Conservation (phyloP, 2,888 invertebrate species). For the Colostygia pectinataria region DNA sequence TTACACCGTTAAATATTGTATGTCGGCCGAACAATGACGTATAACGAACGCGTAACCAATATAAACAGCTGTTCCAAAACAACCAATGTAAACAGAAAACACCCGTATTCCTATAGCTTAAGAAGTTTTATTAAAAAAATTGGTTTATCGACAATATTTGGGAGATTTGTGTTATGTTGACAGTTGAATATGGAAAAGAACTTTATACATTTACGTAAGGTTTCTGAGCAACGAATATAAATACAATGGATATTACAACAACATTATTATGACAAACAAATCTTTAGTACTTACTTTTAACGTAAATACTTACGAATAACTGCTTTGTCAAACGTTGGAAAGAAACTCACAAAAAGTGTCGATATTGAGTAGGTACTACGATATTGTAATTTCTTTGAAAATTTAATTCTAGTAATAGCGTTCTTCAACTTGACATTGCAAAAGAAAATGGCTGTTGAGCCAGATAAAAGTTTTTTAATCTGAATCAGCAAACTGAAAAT, state of each 20-base stretch:
- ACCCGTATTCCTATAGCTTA: conserved; percentile 42
- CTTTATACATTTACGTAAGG: conserved; percentile 6
- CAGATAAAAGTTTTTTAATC: not conserved
- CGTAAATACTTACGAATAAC: too few relatives aligned
- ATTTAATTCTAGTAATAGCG: not conserved
- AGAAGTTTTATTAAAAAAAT: conserved; percentile 51
- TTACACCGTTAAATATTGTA: conserved; percentile 30
- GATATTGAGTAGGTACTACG: too few relatives aligned
- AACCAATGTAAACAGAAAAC: conserved; percentile 23
- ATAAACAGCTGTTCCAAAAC: conserved; percentile 30
- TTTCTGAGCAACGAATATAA: conserved; percentile 8
- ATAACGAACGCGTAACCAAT: conserved; percentile 29
- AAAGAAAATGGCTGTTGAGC: too few relatives aligned
- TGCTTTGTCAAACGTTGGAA: too few relatives aligned
- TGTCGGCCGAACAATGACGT: conserved; percentile 20
- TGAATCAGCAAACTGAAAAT: not conserved
- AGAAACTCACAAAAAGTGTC: too few relatives aligned
- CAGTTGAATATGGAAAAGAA: conserved; percentile 18
- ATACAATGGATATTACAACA: too few relatives aligned
- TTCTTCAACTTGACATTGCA: not conserved
- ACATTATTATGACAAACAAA: too few relatives aligned
- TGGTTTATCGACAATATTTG: conserved; percentile 36
- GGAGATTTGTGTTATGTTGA: conserved; percentile 25
- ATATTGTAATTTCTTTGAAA: too few relatives aligned
- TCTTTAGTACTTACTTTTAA: too few relatives aligned